Percentiles rank a stretch among this genome's conserved stretches.
Evolutionary conservation across 2,888 invertebrate genomes (phyloP).

Genomic region (Eumerus sabulonum): DNA sequence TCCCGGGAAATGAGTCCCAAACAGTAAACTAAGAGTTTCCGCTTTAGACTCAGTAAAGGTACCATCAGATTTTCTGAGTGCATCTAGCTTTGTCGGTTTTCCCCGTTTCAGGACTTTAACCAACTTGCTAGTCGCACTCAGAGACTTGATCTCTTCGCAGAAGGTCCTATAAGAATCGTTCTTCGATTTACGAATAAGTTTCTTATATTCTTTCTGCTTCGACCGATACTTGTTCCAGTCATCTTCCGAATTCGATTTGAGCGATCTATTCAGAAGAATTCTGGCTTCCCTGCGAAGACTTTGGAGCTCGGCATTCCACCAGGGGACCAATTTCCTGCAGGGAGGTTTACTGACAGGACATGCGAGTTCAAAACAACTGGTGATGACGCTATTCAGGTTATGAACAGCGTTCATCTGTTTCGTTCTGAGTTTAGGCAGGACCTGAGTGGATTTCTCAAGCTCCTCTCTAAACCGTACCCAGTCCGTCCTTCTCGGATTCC

Average conservation of each 20-base stretch:
- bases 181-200: constrained; percentile 1
- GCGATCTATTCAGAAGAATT: neutral
- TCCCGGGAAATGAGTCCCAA: too few species aligned
- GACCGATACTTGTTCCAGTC: neutral
- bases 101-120: too few species aligned
- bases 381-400: neutral
- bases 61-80: too few species aligned
- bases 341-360: neutral
- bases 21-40: too few species aligned
- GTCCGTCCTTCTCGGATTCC: neutral
- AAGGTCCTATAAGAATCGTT: neutral
- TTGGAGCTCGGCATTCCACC: constrained; percentile 1
- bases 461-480: neutral
- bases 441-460: constrained; percentile 1
- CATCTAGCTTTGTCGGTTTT: too few species aligned
- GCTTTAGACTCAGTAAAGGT: too few species aligned
- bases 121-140: too few species aligned
- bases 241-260: neutral
- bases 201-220: constrained; percentile 1
- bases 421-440: neutral
- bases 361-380: neutral
- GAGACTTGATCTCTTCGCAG: too few species aligned
- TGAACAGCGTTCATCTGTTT: neutral
- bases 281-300: neutral
- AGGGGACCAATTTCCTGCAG: neutral